Evolutionary conservation across 2,888 invertebrate genomes (phyloP).

Genomic region (Lathronympha strigana): DNA sequence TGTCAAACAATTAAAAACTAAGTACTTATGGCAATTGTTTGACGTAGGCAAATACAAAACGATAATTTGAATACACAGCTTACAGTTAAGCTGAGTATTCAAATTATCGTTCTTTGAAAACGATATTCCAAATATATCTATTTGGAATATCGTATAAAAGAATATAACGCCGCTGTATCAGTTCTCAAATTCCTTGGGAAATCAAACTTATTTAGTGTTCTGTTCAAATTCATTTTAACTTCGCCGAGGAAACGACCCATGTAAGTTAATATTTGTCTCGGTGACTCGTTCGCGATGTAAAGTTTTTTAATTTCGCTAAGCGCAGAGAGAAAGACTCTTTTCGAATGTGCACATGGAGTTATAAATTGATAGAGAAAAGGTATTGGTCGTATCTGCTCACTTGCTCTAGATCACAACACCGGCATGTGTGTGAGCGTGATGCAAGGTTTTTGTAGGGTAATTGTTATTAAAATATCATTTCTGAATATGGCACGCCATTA

Average conservation of each 20-base stretch:
- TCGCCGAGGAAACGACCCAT: constrained; percentile 33
- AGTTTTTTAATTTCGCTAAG: constrained; percentile 42
- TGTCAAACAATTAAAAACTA: too few relatives aligned
- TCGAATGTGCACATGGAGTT: neutral
- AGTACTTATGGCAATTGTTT: too few relatives aligned
- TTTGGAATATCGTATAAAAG: neutral
- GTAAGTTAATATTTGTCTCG: constrained; percentile 42
- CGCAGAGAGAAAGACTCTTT: constrained; percentile 24
- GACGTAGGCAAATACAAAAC: too few relatives aligned
- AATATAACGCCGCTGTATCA: neutral
- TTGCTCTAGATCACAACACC: neutral
- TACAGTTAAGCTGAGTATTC: too few relatives aligned
- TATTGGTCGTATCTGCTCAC: neutral
- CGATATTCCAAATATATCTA: too few relatives aligned
- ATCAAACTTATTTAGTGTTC: constrained; percentile 28
- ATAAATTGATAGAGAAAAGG: neutral
- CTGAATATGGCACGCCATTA: constrained; percentile 14
- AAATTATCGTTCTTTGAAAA: too few relatives aligned
- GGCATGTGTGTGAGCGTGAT: neutral
- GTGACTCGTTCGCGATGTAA: constrained; percentile 36
- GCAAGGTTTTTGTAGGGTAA: neutral
- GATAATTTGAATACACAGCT: too few relatives aligned
- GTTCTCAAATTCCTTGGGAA: constrained; percentile 1
- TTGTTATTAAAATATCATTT: neutral
- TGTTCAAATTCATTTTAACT: constrained; percentile 37